A percentile compares a stretch with the other conserved stretches of the same genome.
Conservation (phyloP, 2,113 vertebrate species). For the Oreochromis aureus region DNA sequence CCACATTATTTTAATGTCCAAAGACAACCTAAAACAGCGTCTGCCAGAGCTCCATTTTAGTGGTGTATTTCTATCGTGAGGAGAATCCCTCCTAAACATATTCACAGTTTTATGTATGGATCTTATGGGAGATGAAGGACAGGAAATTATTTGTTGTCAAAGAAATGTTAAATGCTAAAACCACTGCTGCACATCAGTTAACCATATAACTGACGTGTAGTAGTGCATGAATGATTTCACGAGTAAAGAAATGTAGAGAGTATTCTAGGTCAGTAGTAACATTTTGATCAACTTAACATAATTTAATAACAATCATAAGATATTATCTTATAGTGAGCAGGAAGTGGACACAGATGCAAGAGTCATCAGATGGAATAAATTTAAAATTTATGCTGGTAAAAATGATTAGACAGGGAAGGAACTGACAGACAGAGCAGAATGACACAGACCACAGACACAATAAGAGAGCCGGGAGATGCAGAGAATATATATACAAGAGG, state of each 20-base stretch:
- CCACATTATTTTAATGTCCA: background rate
- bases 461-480: background rate
- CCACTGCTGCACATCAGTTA: background rate
- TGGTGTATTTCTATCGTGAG: background rate
- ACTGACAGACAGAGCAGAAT: background rate
- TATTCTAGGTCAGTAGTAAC: background rate
- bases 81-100: background rate
- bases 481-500: background rate
- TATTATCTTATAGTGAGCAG: background rate
- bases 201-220: background rate
- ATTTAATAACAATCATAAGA: background rate
- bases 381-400: background rate
- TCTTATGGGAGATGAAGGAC: background rate
- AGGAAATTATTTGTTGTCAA: background rate
- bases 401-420: background rate
- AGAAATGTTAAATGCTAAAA: background rate
- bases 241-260: background rate
- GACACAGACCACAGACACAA: background rate
- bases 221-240: background rate
- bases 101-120: background rate
- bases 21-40: background rate
- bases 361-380: background rate
- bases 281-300: background rate
- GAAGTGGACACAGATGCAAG: background rate
- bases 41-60: background rate